Conservation (phyloP, 1,140 invertebrate genomes). For the Euborellia annulipes region DNA sequence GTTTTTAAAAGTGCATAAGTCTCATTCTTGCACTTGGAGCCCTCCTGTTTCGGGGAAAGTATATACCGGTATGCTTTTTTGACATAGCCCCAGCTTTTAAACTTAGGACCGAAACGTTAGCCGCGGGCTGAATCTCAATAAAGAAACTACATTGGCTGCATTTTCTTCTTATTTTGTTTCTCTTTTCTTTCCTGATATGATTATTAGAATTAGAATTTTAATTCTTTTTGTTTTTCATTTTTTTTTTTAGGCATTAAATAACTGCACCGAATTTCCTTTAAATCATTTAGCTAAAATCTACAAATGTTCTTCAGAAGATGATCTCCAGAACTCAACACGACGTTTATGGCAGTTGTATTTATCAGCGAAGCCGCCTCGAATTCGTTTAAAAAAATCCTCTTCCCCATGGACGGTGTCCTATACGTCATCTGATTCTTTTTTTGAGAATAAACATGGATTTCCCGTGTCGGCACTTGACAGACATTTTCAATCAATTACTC, state of each 20-base stretch:
- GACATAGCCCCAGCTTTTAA: not conserved
- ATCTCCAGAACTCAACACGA: constrained; percentile 18
- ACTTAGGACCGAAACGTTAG: not conserved
- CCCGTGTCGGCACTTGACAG: constrained; percentile 14
- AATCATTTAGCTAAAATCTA: constrained; percentile 18
- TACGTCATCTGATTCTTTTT: constrained; percentile 22
- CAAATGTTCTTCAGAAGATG: constrained; percentile 13
- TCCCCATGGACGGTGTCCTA: constrained; percentile 26
- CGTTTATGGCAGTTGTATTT: constrained; percentile 18
- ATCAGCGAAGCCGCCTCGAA: constrained; percentile 11
- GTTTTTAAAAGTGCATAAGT: no score
- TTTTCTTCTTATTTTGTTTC: constrained; percentile 11
- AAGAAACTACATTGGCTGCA: not conserved
- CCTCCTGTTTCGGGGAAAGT: no score
- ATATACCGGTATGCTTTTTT: no score
- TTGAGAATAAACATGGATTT: constrained; percentile 26
- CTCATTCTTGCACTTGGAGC: no score
- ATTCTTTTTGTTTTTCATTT: constrained; percentile 3
- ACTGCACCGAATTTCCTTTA: constrained; percentile 21
- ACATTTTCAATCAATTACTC: not conserved
- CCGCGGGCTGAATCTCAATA: not conserved
- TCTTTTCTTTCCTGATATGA: not conserved
- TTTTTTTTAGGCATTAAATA: constrained; percentile 22
- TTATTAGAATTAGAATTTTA: not conserved
- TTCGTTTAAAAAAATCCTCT: constrained; percentile 15